phyloP scores from a whole-genome alignment of 2,113 vertebrate genomes.

The Uria aalge region DNA sequence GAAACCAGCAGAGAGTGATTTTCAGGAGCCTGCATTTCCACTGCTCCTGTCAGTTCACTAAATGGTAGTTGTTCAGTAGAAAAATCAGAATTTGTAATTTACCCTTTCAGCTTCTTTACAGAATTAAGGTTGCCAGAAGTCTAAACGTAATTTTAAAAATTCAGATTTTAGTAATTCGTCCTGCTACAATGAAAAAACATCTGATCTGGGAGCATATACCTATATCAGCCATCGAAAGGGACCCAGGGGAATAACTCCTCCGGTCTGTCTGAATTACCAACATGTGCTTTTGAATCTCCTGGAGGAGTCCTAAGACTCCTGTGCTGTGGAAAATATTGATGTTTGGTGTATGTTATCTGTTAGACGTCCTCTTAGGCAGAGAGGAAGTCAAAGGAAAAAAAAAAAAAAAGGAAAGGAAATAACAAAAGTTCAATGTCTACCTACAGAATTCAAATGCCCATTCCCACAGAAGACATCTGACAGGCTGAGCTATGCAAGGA shows the following conservation, averaged over 20 bases:
- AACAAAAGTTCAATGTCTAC: background rate
- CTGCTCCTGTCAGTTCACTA: background rate
- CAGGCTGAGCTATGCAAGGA: background rate
- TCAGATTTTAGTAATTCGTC: background rate
- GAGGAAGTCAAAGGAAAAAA: background rate
- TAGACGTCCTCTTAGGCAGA: background rate
- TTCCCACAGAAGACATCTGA: background rate
- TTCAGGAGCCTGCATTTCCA: background rate
- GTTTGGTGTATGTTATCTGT: background rate
- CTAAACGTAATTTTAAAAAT: background rate
- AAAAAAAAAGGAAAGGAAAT: background rate
- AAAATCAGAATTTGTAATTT: background rate
- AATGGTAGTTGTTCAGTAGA: background rate
- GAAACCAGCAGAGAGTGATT: background rate
- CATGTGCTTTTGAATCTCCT: background rate
- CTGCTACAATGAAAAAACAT: background rate
- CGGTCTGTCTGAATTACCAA: background rate
- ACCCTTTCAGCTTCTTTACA: background rate
- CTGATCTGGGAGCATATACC: background rate
- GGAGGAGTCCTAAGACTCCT: background rate
- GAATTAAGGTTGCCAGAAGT: background rate
- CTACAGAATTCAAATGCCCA: background rate
- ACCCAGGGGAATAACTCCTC: background rate
- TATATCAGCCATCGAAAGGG: background rate
- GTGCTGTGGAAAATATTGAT: background rate